These are phyloP conservation scores for Melinaea marsaeus DNA, from an alignment of 2,888 invertebrate species.

Conservation along the genomic window DNA sequence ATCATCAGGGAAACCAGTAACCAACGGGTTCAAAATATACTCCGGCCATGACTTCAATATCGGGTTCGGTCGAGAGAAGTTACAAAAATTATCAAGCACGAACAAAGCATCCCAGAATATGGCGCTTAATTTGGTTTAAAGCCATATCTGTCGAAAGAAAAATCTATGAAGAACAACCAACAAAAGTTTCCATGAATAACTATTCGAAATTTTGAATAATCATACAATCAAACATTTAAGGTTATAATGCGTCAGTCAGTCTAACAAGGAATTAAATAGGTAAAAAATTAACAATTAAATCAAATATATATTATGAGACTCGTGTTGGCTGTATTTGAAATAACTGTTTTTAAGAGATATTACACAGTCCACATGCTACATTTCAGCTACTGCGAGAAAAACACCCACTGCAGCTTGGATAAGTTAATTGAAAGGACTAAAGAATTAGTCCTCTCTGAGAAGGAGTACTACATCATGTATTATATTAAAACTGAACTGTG, in stretches of 20 bases:
- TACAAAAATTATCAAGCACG: conserved; percentile 41
- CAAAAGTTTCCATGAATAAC: too few species aligned
- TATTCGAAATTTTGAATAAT: too few species aligned
- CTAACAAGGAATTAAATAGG: too few species aligned
- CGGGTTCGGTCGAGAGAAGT: conserved; percentile 64
- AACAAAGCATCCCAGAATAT: conserved; percentile 58
- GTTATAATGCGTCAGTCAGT: too few species aligned
- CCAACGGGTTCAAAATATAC: conserved; percentile 48
- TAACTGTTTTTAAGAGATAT: conserved; percentile 32
- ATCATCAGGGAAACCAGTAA: conserved; percentile 42
- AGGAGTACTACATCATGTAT: conserved; percentile 54
- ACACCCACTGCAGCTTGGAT: conserved; percentile 45
- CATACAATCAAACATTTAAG: too few species aligned
- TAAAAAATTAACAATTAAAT: too few species aligned
- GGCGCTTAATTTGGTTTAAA: conserved; percentile 60
- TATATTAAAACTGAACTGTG: conserved; percentile 48
- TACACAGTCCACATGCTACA: conserved; percentile 43
- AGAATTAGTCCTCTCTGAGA: conserved; percentile 48
- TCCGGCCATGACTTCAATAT: conserved; percentile 69
- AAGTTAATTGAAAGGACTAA: conserved; percentile 51
- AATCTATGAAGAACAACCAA: conserved; percentile 29
- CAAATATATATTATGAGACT: too few species aligned
- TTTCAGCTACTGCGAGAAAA: conserved; percentile 49
- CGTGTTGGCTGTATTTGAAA: too few species aligned
- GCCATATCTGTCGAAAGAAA: conserved; percentile 55